Base-by-base conservation (phyloP, 2,888 invertebrate genomes). In the Caenorhabditis imperialis region DNA sequence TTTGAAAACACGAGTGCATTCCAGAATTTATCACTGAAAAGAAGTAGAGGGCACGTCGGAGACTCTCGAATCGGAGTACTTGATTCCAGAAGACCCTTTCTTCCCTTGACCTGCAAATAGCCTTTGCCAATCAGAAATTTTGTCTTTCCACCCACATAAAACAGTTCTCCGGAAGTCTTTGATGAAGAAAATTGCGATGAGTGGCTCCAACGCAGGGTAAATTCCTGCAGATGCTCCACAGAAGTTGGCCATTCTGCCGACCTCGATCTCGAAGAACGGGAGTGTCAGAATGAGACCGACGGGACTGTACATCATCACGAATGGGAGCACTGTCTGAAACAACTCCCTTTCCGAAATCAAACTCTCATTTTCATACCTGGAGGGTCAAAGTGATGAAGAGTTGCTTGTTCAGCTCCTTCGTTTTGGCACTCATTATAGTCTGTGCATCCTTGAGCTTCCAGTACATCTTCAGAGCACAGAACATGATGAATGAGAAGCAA, bases 281-380 rank as follows among this genome's bases (percentile, higher is more conserved):
- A 67, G 51, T 4, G 67, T 58, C 7, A 67, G 44, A 4, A 67
- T 23, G 4, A 45, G 25, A 20, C 67, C 67, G 14, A 67, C 67
- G 1, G 67, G 67, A 23, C 51, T 45, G 33, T 67, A 67, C 67
- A 67, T 67, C 51, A 67, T 50, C 33, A 67, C 27, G 14, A 67
- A 67, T 30, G 67, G 67, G 1, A 67, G 58, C 2, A 67, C 37
- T 14, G 67, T 67, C 67, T 67, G 51, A 14, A 65, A 44, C 44
- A 20, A 23, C 12, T 44, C 23, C 4, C 10, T 22, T 1, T 33
- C 1, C 5, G 12, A 12, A 18, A 1, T 23, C 27, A 18, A n/a
- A n/a, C n/a, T n/a, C n/a, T n/a, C n/a, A 42, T 16, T 33, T 18
- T 14, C 1, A 27, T 40, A 70, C 70, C 40, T 70, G 70, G n/a